Evolutionary conservation across 2,888 invertebrate genomes (phyloP).

Genomic region (Ormyrus labotus): DNA sequence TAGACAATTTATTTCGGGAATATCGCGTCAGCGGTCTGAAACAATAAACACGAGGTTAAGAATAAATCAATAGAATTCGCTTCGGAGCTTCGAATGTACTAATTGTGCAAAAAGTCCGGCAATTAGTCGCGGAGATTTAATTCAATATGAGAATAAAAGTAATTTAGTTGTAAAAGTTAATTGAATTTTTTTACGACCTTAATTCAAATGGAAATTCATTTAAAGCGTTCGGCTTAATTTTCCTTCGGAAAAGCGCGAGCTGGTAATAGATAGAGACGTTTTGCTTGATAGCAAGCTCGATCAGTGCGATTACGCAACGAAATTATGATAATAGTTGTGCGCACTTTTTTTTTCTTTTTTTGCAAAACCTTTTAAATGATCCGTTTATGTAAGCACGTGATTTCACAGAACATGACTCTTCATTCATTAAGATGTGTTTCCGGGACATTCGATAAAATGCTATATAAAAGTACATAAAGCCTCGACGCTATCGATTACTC

Average conservation of each 20-base stretch:
- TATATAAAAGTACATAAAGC: no score
- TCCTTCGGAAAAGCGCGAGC: background rate
- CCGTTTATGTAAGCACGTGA: background rate
- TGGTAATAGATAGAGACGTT: background rate
- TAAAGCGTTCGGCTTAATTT: no score
- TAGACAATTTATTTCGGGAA: conserved; percentile 11
- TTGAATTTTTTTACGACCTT: background rate
- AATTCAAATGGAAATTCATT: background rate
- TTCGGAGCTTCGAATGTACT: background rate
- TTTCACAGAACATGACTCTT: no score
- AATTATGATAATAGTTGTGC: background rate
- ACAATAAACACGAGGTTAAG: conserved; percentile 6
- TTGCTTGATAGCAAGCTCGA: background rate
- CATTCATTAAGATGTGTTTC: no score
- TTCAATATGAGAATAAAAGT: background rate
- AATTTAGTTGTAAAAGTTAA: background rate
- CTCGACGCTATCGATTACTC: no score
- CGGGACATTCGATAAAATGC: no score
- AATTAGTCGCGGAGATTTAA: background rate
- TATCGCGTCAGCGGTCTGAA: conserved; percentile 23
- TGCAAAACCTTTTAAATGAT: background rate
- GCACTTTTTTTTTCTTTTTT: background rate
- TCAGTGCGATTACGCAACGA: conserved; percentile 4
- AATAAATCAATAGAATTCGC: conserved; percentile 1
- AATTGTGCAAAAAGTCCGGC: background rate